Evolutionary conservation across 2,888 invertebrate genomes (phyloP), one percentile per base, ranked within the genome.

Genomic region (Digitonthophagus gazella): DNA sequence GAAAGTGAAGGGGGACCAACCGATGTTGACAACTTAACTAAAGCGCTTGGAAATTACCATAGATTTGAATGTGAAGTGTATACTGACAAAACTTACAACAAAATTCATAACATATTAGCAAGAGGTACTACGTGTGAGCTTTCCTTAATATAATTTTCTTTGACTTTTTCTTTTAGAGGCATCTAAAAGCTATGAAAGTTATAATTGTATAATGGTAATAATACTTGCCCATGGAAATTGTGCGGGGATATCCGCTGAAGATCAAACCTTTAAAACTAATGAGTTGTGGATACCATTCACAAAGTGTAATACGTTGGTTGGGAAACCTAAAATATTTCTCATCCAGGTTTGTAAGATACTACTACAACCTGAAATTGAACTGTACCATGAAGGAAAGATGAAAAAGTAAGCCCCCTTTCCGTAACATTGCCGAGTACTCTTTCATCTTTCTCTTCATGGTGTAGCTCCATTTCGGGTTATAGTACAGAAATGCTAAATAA

Each of bases 271-370:
- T 18, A 15, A 14, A 16, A 18, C 61, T 0, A 20, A 6, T n/a
- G 61, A 61, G n/a, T 18, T 61, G n/a, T 61, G 61, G 61, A 8
- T 18, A 19, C 61, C 61, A 61, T 61, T 61, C n/a, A 61, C 61
- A 8, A 19, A 19, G n/a, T 61, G 61, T 11, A 8, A 3, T n/a
- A 19, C 61, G 4, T 20, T 61, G 1, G 16, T 61, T 1, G 61
- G 61, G 18, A 61, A 61, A 19, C 61, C 61, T 1, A 61, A 61
- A 61, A 61, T 61, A 61, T 61, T 61, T 61, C 61, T 61, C n/a
- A n/a, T 61, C 6, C 61, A 61, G n/a, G 61, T 57, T 2, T 15
- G 57, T 57, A 5, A 15, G 14, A 2, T 57, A 4, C 15, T 16
- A 57, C n/a, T 11, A 16, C 54, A 54, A 2, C 14, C 11, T 54